Evolutionary conservation across 2,888 invertebrate genomes (phyloP), one percentile per base, ranked within the genome.

Genomic region (Nephrotoma guestfalica): DNA sequence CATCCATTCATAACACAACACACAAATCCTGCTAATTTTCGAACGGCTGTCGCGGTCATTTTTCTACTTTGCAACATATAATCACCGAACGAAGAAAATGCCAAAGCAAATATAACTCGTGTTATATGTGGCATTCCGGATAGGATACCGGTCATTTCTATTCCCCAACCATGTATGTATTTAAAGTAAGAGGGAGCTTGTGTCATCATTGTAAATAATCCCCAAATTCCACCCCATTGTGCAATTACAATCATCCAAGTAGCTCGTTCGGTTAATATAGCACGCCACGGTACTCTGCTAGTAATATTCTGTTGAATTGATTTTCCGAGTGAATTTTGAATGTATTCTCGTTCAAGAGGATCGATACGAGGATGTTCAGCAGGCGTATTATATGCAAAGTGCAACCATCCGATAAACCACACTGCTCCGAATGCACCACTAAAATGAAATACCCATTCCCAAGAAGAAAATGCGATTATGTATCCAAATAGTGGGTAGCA

Each of bases 401-500:
- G 90, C 87, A 93, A 90, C 95, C 95, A 95, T 43, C 93, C 92
- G 0, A 92, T 88, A 89, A 93, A 95, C 96, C 96, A 96, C 7
- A 94, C 43, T 0, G 93, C 91, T 6, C 94, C 94, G 4, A 94
- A 89, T 0, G 92, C 88, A 7, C 94, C 94, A n/a, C 94, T 94
- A 6, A 94, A 91, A 89, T 95, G 94, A 90, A 96, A 96, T 0
- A 95, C 95, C 88, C 93, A 93, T 88, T 94, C 94, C 96, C 96
- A 96, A 2, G 94, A 94, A 87, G 93, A 93, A 89, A 91, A 90
- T 87, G 93, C 93, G 86, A 94, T 94, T 11, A 96, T 92, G 87
- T 93, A 92, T 1, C 95, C 95, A 88, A 95, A 95, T 87, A 96
- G 90, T 0, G 95, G 95, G 90, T 95, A 95, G 9, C 95, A 95